These are phyloP conservation scores for Bicyclus anynana DNA, from an alignment of 1,140 invertebrate species.

Conservation along the genomic window DNA sequence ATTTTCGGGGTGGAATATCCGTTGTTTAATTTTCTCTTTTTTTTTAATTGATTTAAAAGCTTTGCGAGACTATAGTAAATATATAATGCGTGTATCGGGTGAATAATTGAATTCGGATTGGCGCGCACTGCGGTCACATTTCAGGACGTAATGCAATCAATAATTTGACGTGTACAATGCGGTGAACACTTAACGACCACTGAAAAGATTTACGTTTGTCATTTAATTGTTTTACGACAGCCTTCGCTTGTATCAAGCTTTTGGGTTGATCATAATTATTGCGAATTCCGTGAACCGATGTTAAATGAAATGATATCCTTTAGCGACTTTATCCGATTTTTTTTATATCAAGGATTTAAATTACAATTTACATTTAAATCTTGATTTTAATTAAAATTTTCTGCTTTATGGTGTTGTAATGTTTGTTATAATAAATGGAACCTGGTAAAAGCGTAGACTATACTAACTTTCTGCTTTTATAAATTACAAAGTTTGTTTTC, in stretches of 20 bases:
- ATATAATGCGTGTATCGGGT: slow-evolving; percentile 35
- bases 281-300: slow-evolving; percentile 35
- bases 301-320: neutral
- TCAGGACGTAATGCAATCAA: slow-evolving; percentile 56
- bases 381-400: too few species aligned
- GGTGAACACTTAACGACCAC: slow-evolving; percentile 51
- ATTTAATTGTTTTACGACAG: slow-evolving; percentile 56
- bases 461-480: too few species aligned
- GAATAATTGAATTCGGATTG: slow-evolving; percentile 54
- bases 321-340: too few species aligned
- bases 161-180: slow-evolving; percentile 57
- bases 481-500: too few species aligned
- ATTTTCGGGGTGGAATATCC: slow-evolving; percentile 47
- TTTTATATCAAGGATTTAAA: too few species aligned
- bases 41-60: slow-evolving; percentile 7
- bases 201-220: slow-evolving; percentile 51
- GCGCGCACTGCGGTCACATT: slow-evolving; percentile 43
- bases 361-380: too few species aligned
- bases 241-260: slow-evolving; percentile 37
- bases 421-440: too few species aligned
- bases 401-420: too few species aligned
- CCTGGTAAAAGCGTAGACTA: too few species aligned
- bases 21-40: slow-evolving; percentile 24
- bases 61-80: slow-evolving; percentile 33
- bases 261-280: slow-evolving; percentile 26